Conservation (phyloP, 2,888 invertebrate genomes). For the Rhodophaea formosa region DNA sequence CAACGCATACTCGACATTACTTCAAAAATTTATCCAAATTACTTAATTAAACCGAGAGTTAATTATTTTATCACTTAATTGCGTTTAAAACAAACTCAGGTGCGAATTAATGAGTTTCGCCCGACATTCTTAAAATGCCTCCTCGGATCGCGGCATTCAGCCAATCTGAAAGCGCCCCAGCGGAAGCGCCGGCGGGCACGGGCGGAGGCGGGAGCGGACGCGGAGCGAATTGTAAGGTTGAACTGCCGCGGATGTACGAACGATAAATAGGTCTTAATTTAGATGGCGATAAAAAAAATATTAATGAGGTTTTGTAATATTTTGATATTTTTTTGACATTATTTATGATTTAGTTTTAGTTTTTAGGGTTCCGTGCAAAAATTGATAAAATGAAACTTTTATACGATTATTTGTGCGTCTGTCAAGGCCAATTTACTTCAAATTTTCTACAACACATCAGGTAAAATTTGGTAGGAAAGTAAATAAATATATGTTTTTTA, state of each 20-base stretch:
- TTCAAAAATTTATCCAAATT: slow-evolving; percentile 8
- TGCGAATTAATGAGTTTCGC: slow-evolving; percentile 12
- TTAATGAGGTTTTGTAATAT: no score
- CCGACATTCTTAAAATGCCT: slow-evolving; percentile 15
- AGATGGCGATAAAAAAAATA: neutral
- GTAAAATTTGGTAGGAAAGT: no score
- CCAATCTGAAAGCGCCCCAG: slow-evolving; percentile 35
- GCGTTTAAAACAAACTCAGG: slow-evolving; percentile 9
- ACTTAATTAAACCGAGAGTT: slow-evolving; percentile 12
- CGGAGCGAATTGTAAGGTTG: neutral
- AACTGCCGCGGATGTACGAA: neutral
- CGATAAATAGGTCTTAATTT: neutral
- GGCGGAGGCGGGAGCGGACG: slow-evolving; percentile 11
- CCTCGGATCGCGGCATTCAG: slow-evolving; percentile 9
- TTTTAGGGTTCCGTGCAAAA: no score
- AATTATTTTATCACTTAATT: slow-evolving; percentile 15
- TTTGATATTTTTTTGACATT: no score
- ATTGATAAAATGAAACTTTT: no score
- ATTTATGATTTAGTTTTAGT: no score
- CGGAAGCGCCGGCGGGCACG: slow-evolving; percentile 20
- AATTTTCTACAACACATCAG: no score
- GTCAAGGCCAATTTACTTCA: no score
- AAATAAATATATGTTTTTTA: no score
- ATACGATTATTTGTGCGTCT: no score
- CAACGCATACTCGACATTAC: neutral